Base-by-base conservation (phyloP, 53 echinoderm and acorn worm species). In the Actinopyga echinites region DNA sequence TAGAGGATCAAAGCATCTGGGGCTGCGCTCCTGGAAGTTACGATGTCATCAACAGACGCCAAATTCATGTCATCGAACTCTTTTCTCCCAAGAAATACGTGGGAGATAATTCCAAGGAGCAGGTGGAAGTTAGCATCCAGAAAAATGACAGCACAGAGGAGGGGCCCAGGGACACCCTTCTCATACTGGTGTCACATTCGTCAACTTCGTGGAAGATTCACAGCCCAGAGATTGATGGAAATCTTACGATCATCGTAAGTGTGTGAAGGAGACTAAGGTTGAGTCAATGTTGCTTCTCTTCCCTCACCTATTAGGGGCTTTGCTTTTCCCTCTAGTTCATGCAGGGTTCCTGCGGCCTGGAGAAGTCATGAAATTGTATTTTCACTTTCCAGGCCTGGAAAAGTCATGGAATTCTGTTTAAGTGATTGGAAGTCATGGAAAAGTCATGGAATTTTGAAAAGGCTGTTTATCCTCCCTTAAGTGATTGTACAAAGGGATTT, bases 51-150 rank as follows among this genome's bases (percentile, higher is more conserved):
- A 56, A 77, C 56, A 33, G 77, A 30, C 49, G 56, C 30, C 77
- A 77, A 20, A 77, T 77, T 32, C 77, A 77, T 56, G 77, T 77
- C 30, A 77, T 77, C 23, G 77, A 77, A 31, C 77, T 77, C 19
- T 55, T 77, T 2, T 77, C 77, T 43, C 77, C 77, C 8, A 30
- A 0, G 55, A 77, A 77, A 54, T 29, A 53, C 28, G 11, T 77
- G 15, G 77, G 12, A 21, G 53, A 77, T 24, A 33, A 22, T 31
- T 54, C 77, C 5, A 12, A 23, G 20, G 31, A 20, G 13, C 9
- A 52, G 31, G 77, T 55, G 0, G 56, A 77, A 1, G 56, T 77
- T 19, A 21, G 30, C 0, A 15, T 77, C 30, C 77, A 55, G 56
- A 56, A 55, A 56, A 55, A 55, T 53, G 3, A 12, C 53, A 29